These are phyloP conservation scores for Hymenochirus boettgeri DNA, from an alignment of 2,113 vertebrate species.

Conservation along the genomic window DNA sequence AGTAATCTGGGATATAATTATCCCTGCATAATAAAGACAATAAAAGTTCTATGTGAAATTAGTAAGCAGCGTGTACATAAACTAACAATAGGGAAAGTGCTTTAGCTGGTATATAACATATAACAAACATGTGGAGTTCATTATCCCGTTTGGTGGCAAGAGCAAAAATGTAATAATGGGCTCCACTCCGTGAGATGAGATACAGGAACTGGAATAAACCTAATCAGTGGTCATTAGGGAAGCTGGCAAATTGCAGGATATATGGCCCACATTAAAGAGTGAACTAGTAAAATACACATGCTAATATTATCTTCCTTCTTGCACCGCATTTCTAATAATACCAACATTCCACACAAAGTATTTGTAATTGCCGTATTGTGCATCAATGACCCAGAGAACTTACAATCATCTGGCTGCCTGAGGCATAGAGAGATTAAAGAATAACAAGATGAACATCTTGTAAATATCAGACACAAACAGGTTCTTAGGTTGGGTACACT, in stretches of 20 bases:
- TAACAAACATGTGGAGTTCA: constrained; percentile 19
- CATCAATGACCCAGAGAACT: too few species aligned
- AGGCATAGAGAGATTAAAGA: too few species aligned
- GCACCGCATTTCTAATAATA: too few species aligned
- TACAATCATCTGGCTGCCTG: too few species aligned
- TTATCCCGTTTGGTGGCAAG: constrained; percentile 3
- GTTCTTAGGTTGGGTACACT: too few species aligned
- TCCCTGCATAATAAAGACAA: constrained; percentile 1
- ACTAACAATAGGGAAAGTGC: constrained; percentile 21
- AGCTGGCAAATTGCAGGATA: not conserved
- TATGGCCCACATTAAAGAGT: not conserved
- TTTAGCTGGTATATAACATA: not conserved
- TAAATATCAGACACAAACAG: too few species aligned
- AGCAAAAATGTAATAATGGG: constrained; percentile 18
- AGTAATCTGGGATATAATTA: constrained; percentile 12
- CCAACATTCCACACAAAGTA: too few species aligned
- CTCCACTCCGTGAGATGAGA: constrained; percentile 21
- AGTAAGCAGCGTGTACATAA: not conserved
- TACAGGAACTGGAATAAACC: not conserved
- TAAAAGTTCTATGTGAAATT: constrained; percentile 7
- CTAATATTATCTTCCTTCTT: not conserved
- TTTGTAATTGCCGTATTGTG: too few species aligned
- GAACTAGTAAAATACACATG: not conserved
- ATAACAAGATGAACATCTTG: too few species aligned
- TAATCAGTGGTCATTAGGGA: constrained; percentile 10